These are phyloP conservation scores for Pterocles gutturalis DNA, from an alignment of 2,113 vertebrate species.

Conservation along the genomic window DNA sequence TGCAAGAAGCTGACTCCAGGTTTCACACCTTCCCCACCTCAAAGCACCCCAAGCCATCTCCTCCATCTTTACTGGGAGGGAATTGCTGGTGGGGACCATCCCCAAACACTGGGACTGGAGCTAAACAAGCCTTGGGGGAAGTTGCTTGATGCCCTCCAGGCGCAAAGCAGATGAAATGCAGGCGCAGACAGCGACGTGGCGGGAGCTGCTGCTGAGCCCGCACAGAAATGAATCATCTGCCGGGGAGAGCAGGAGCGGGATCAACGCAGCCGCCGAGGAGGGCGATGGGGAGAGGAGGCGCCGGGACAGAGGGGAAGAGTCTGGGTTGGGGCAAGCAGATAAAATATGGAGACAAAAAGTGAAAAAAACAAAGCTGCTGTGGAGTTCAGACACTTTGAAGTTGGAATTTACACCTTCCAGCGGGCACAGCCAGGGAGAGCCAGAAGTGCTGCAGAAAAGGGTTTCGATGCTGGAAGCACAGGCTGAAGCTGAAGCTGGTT, in stretches of 20 bases:
- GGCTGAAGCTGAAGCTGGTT: neutral
- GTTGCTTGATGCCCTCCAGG: neutral
- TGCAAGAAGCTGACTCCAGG: neutral
- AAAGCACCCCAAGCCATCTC: neutral
- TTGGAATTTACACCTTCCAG: neutral
- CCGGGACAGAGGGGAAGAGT: neutral
- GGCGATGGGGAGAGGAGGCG: neutral
- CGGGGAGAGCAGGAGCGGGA: neutral
- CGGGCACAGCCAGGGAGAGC: accelerated
- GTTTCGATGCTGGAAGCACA: neutral
- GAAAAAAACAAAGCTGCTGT: neutral
- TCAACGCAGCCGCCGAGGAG: neutral
- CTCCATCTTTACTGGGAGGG: neutral
- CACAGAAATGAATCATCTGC: neutral
- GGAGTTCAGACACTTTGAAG: neutral
- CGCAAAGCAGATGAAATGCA: neutral
- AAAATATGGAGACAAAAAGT: neutral
- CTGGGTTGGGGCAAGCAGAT: neutral
- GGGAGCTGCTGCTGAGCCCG: accelerated
- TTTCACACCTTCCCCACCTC: neutral
- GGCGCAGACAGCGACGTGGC: neutral
- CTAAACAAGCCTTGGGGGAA: neutral
- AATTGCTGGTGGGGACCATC: neutral
- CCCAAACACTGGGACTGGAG: neutral
- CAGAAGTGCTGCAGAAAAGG: neutral